Percentiles rank a stretch among this genome's conserved stretches.
Conservation (phyloP, 2,888 invertebrate species). For the Nudaria mundana region DNA sequence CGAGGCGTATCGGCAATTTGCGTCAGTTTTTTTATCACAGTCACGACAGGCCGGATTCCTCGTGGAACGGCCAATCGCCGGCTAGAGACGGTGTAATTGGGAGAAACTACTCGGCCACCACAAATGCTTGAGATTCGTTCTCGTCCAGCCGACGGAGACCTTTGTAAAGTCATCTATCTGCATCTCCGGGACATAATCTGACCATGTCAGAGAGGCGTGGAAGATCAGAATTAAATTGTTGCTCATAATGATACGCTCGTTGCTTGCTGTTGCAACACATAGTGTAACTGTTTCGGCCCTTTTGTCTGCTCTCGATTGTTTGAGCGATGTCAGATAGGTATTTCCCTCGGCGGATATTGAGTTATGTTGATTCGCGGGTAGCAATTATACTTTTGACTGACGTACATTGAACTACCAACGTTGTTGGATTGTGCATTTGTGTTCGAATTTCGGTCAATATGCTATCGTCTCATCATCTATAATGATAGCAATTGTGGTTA, state of each 20-base stretch:
- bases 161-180: constrained; percentile 42
- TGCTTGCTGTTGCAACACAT: constrained; percentile 54
- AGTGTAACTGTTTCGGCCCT: constrained; percentile 68
- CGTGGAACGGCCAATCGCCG: constrained; percentile 68
- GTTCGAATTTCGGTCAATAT: constrained; percentile 23
- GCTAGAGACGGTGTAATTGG: constrained; percentile 78
- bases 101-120: constrained; percentile 75
- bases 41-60: constrained; percentile 79
- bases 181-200: constrained; percentile 25
- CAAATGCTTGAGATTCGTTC: constrained; percentile 68
- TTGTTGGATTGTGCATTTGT: constrained; percentile 26
- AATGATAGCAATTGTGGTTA: constrained; percentile 24
- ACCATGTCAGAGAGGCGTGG: constrained; percentile 35
- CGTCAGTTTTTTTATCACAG: constrained; percentile 78
- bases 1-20: constrained; percentile 80
- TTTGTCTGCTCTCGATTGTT: constrained; percentile 65
- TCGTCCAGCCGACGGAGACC: constrained; percentile 53
- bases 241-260: constrained; percentile 65
- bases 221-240: constrained; percentile 49
- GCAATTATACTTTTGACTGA: constrained; percentile 42
- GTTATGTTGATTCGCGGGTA: constrained; percentile 48
- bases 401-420: constrained; percentile 16
- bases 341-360: constrained; percentile 46
- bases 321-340: constrained; percentile 60
- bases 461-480: constrained; percentile 25